Base-by-base conservation (phyloP, 2,888 invertebrate species). In the Vandiemenella viatica region DNA sequence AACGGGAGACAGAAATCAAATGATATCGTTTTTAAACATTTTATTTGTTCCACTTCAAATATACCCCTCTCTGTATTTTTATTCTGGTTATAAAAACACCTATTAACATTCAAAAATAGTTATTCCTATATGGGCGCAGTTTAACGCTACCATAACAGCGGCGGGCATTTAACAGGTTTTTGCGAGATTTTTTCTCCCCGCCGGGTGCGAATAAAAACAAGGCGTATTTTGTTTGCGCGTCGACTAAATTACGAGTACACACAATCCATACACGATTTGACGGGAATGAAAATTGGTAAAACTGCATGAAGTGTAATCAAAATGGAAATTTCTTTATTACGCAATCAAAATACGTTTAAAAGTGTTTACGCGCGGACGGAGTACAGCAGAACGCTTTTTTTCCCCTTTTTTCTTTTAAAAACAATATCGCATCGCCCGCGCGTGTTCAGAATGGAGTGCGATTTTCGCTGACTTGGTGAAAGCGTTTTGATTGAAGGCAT, bases 251-350 rank as follows among this genome's bases (percentile, higher is more conserved):
- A 48, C 50, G 46, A 50, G 44, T 45, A 37, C 50, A 48, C 45
- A 45, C 50, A 48, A 48, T 45, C 37, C 20, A 45, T 51, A 51
- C 45, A 44, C 45, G 50, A 51, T 51, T 51, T 51, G 40, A 37
- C 44, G 45, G 21, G 44, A 45, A 20, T 20, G 18, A 13, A 13
- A 19, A 42, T 18, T 18, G 18, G n/a, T 42, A 42, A 42, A 42
- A 42, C 42, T 42, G n/a, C 20, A 42, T 42, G 38, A 45, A 48
- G 48, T 48, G 50, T 44, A 49, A 52, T 52, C 52, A 49, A 49
- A 47, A 52, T 52, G 49, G 46, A 52, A 52, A 52, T 52, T 49
- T 46, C 46, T 52, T 49, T 52, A 48, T 51, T 49, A 49, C 43
- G 49, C 49, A 52, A 52, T 52, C 52, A 52, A 52, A 52, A 52